These are phyloP conservation scores for Xenopus borealis DNA, from an alignment of 2,113 vertebrate genomes.

Conservation along the genomic window DNA sequence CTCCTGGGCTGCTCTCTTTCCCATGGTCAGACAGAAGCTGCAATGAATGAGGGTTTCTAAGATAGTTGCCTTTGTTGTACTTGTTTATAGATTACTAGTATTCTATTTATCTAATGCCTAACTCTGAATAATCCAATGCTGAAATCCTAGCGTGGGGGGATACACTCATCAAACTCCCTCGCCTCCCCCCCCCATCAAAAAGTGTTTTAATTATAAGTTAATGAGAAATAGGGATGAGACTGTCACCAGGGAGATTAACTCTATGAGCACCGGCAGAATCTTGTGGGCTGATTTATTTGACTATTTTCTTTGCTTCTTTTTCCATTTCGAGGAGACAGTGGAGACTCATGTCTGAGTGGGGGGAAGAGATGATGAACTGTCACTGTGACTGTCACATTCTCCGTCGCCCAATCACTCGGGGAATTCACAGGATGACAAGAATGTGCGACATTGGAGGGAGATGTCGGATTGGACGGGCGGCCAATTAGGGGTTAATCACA, in stretches of 20 bases:
- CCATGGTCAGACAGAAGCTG: too few relatives aligned
- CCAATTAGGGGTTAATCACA: too few relatives aligned
- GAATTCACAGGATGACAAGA: background rate
- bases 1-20: too few relatives aligned
- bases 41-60: too few relatives aligned
- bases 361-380: conserved; percentile 52
- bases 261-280: conserved; percentile 36
- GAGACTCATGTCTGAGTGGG: conserved; percentile 53
- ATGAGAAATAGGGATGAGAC: conserved; percentile 72
- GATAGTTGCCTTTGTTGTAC: too few relatives aligned
- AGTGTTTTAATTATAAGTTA: conserved; percentile 68
- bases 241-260: conserved; percentile 72
- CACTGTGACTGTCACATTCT: conserved; percentile 43
- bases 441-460: too few relatives aligned
- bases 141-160: too few relatives aligned
- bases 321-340: conserved; percentile 51
- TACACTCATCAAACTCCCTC: too few relatives aligned
- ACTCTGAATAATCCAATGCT: too few relatives aligned
- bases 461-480: background rate
- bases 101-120: too few relatives aligned
- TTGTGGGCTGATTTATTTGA: conserved; percentile 48
- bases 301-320: conserved; percentile 9
- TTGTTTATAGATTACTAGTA: too few relatives aligned
- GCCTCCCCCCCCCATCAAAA: conserved; percentile 16
- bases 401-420: background rate